Evolutionary conservation across 2,888 invertebrate genomes (phyloP), one percentile per base, ranked within the genome.

Genomic region (Sinotaia quadrata): DNA sequence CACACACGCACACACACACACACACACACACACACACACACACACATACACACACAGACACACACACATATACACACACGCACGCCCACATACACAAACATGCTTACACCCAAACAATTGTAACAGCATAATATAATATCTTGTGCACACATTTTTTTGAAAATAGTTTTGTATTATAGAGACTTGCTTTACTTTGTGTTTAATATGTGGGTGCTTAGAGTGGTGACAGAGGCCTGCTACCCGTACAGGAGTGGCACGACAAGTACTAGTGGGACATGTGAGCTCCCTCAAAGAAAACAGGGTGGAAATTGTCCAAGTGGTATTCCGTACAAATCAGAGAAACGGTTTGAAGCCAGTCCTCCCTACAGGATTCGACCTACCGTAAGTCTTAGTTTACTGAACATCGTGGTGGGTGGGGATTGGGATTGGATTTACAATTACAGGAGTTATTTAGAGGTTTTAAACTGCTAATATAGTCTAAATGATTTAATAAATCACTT

Each of bases 171-270:
- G n/a, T n/a, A n/a, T n/a, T n/a, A n/a, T n/a, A n/a, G n/a, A n/a
- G n/a, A n/a, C n/a, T n/a, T n/a, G n/a, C n/a, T n/a, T n/a, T n/a
- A n/a, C n/a, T n/a, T n/a, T n/a, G n/a, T n/a, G n/a, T n/a, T n/a
- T n/a, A n/a, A n/a, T n/a, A n/a, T n/a, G n/a, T n/a, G n/a, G n/a
- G n/a, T n/a, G n/a, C 8, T 0, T 87, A 96, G 97, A 1, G 90
- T 96, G 44, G 94, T 96, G 5, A 93, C 94, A 75, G 95, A 95
- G 78, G 89, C 91, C 0, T 98, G 98, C 87, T 95, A 73, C 88
- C 95, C 95, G 0, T 98, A 91, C 79, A 81, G 78, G 18, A 89
- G 89, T 72, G 90, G 95, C 87, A 59, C 67, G 15, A 90, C 89
- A 27, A 93, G 92, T 0, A 85, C 84, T 4, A 89, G 89, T 34